Percentiles rank a stretch among this genome's conserved stretches.
Evolutionary conservation across 2,888 invertebrate genomes (phyloP).

Genomic region (Drosophila neonasuta): DNA sequence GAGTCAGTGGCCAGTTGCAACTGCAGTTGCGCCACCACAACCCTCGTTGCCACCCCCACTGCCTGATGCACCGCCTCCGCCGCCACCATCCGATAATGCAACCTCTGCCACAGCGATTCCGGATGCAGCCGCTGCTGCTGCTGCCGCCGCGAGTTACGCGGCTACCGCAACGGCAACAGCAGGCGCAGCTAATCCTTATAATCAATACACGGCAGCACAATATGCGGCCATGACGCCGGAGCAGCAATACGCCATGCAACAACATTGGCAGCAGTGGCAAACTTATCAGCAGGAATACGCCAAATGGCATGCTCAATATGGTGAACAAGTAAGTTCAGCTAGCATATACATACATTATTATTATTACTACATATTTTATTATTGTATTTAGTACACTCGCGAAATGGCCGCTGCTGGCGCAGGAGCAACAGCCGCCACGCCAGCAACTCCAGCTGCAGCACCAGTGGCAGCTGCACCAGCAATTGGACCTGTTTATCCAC

Average conservation of each 20-base stretch:
- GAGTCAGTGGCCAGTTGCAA: conserved; percentile 74
- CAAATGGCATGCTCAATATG: conserved; percentile 82
- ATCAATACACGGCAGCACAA: conserved; percentile 79
- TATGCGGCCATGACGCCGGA: conserved; percentile 81
- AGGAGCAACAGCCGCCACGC: conserved; percentile 28
- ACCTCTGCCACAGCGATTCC: not conserved
- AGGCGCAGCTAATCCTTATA: conserved; percentile 61
- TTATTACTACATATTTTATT: not conserved
- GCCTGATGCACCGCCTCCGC: conserved; percentile 69
- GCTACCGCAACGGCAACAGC: conserved; percentile 4
- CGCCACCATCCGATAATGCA: conserved; percentile 54
- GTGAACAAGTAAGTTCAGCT: conserved; percentile 78
- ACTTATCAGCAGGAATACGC: conserved; percentile 82
- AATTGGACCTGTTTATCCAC: conserved; percentile 41
- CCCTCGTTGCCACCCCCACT: conserved; percentile 68
- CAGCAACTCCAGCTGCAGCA: conserved; percentile 28
- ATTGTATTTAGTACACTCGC: conserved; percentile 77
- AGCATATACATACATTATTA: no score
- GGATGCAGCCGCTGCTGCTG: conserved; percentile 1
- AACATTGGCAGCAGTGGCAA: conserved; percentile 82
- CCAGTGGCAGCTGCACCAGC: conserved; percentile 5
- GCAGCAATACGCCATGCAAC: conserved; percentile 81
- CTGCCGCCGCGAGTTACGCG: conserved; percentile 9
- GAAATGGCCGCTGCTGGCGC: conserved; percentile 81
- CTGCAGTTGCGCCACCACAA: conserved; percentile 63